Evolutionary conservation across 2,113 vertebrate genomes (phyloP).

Genomic region (Nothoprocta perdicaria): DNA sequence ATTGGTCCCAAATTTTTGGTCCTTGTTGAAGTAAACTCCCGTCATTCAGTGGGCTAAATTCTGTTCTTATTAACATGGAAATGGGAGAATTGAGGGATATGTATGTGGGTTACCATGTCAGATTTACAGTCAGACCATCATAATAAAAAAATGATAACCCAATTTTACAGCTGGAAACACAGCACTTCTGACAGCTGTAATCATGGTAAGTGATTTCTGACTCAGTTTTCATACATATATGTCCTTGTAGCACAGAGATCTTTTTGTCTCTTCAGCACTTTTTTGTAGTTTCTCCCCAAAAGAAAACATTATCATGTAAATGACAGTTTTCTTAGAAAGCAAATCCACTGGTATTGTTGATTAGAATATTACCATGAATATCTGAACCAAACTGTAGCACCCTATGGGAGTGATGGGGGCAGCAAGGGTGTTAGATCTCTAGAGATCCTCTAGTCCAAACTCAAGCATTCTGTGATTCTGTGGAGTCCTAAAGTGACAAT

Average conservation of each 20-base stretch:
- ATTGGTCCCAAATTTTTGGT: background rate
- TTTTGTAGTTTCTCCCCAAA: conserved; percentile 24
- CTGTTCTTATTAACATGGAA: conserved; percentile 15
- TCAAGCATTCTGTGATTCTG: too few species aligned
- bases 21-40: background rate
- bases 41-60: background rate
- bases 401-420: background rate
- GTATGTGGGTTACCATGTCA: background rate
- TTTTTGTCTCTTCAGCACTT: conserved; percentile 15
- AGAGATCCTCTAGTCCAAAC: too few species aligned
- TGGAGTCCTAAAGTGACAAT: background rate
- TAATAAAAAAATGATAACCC: conserved; percentile 12
- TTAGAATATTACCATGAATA: conserved; percentile 48
- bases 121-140: conserved; percentile 33
- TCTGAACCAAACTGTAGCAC: conserved; percentile 21
- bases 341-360: conserved; percentile 58
- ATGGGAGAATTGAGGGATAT: background rate
- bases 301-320: conserved; percentile 52
- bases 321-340: conserved; percentile 61
- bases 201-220: conserved; percentile 41
- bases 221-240: conserved; percentile 19
- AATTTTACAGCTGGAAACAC: conserved; percentile 49
- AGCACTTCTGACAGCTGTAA: conserved; percentile 3
- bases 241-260: conserved; percentile 7
- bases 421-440: too few species aligned